A percentile compares a stretch with the other conserved stretches of the same genome.
These are phyloP conservation scores for Megaceryle torquata DNA, from an alignment of 2,113 vertebrate species.

Conservation along the genomic window DNA sequence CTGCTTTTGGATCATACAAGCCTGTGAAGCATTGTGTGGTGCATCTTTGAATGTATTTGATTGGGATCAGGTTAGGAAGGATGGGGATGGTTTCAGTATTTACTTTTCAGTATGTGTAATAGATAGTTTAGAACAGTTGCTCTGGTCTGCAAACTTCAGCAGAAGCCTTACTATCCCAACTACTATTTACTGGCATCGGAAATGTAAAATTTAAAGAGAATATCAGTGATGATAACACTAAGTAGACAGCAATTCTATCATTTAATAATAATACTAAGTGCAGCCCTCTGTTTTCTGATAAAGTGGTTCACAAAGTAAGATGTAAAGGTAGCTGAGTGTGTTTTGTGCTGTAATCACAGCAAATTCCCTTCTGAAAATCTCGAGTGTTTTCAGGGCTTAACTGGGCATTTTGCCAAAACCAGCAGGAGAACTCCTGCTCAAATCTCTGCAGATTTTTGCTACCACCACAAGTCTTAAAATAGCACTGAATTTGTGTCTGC, in stretches of 20 bases:
- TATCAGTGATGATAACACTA: not conserved
- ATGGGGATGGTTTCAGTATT: not conserved
- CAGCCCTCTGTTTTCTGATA: not conserved
- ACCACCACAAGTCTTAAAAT: constrained; percentile 8
- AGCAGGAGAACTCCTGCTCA: not conserved
- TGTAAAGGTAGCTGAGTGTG: not conserved
- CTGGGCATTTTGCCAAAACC: constrained; percentile 13
- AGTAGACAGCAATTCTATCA: not conserved
- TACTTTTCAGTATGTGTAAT: not conserved
- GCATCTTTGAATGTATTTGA: not conserved
- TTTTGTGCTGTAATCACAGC: not conserved
- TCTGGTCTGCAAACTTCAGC: not conserved
- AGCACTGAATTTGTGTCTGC: not conserved
- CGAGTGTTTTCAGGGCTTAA: not conserved
- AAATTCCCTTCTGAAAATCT: constrained; percentile 5
- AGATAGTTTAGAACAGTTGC: not conserved
- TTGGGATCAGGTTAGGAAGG: not conserved
- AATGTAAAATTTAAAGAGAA: not conserved
- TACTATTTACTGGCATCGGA: not conserved
- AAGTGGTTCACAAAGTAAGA: not conserved
- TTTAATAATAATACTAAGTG: not conserved
- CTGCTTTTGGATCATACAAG: not conserved
- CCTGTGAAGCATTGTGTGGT: not conserved
- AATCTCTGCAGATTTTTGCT: constrained; percentile 8
- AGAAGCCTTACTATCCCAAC: not conserved